Conservation (phyloP, 2,888 invertebrate species). For the Mesorhabditis sp. region DNA sequence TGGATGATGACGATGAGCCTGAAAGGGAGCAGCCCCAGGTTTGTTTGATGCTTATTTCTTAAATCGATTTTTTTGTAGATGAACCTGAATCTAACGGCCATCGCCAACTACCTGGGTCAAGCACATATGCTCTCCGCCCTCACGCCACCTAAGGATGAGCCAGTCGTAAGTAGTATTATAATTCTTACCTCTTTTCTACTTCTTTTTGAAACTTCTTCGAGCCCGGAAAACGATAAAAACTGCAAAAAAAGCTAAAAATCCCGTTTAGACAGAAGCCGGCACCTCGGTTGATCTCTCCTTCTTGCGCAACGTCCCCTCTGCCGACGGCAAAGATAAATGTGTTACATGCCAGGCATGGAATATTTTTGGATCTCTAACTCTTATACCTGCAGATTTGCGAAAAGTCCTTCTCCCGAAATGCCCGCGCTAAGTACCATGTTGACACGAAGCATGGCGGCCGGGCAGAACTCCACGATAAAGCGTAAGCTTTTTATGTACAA, state of each 20-base stretch:
- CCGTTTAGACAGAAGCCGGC: slow-evolving; percentile 2
- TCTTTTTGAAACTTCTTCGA: no score
- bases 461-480: not conserved
- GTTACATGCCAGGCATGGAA: not conserved
- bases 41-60: no score
- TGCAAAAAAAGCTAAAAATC: not conserved
- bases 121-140: no score
- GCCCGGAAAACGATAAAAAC: no score
- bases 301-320: not conserved
- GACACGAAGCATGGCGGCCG: not conserved
- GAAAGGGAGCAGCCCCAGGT: not conserved
- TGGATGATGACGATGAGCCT: slow-evolving; percentile 3
- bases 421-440: not conserved
- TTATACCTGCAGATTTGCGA: not conserved
- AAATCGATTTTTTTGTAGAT: not conserved
- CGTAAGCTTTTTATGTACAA: not conserved
- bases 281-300: not conserved
- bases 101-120: not conserved
- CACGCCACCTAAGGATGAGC: not conserved
- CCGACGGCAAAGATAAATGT: not conserved
- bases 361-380: not conserved
- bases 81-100: not conserved
- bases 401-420: slow-evolving; percentile 4
- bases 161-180: no score
- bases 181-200: no score